Evolutionary conservation across 2,113 vertebrate genomes (phyloP).

Genomic region (Nymphicus hollandicus): DNA sequence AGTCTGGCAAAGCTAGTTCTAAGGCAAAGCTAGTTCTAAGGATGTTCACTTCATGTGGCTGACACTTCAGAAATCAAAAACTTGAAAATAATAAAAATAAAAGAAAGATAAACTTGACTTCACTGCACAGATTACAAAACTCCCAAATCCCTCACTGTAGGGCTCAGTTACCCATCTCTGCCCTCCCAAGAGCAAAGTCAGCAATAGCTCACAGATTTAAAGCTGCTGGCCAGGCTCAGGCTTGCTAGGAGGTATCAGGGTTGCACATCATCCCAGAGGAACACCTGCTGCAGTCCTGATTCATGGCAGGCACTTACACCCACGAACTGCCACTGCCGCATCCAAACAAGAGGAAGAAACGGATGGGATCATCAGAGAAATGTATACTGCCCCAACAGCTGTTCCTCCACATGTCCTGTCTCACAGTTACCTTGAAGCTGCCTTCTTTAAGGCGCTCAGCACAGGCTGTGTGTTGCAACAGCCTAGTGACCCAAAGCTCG

Average conservation of each 20-base stretch:
- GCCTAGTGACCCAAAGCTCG: not conserved
- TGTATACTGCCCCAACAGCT: not conserved
- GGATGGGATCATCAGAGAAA: not conserved
- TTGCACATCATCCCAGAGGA: not conserved
- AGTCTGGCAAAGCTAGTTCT: not conserved
- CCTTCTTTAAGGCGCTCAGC: not conserved
- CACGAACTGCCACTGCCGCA: not conserved
- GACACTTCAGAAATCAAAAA: not conserved
- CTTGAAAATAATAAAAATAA: not conserved
- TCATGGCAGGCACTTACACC: not conserved
- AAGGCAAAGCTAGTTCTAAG: not conserved
- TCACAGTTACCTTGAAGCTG: not conserved
- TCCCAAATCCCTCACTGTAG: not conserved
- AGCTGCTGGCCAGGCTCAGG: not conserved
- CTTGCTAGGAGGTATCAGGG: not conserved
- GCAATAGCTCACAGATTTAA: not conserved
- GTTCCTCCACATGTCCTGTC: not conserved
- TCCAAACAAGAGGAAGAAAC: conserved; percentile 11
- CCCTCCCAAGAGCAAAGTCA: not conserved
- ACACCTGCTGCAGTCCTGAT: conserved; percentile 4
- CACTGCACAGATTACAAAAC: accelerated
- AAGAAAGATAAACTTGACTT: not conserved
- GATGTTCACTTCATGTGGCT: not conserved
- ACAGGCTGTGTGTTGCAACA: not conserved
- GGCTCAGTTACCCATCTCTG: not conserved